Conservation (phyloP, 37 sponge, comb jelly and placozoan species). For the Axinella damicornis region DNA sequence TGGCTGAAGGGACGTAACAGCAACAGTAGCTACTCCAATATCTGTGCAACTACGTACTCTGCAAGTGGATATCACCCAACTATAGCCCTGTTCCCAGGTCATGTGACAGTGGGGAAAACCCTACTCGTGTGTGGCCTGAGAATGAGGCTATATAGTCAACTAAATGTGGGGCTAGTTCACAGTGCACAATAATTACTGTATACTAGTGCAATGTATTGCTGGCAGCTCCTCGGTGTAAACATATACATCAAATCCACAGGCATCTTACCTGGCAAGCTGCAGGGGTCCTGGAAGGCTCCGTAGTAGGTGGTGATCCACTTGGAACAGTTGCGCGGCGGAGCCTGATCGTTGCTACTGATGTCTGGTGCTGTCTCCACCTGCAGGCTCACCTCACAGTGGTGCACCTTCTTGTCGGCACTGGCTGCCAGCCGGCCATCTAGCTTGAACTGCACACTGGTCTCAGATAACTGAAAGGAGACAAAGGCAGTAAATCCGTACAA, state of each 20-base stretch:
- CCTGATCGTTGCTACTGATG: background rate
- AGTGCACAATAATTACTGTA: too few species aligned
- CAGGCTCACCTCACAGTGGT: conserved; percentile 2
- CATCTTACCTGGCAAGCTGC: conserved; percentile 20
- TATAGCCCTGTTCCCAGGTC: too few species aligned
- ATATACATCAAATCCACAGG: background rate
- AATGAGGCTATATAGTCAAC: too few species aligned
- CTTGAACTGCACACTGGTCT: background rate
- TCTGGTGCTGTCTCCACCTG: background rate
- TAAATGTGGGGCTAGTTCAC: too few species aligned
- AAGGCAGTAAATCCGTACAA: background rate
- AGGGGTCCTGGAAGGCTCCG: conserved; percentile 64
- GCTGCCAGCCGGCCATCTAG: background rate
- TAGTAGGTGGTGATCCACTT: conserved; percentile 27
- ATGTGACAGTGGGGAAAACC: too few species aligned
- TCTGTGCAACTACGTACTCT: too few species aligned
- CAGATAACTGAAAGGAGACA: background rate
- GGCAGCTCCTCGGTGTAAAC: too few species aligned
- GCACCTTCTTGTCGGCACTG: background rate
- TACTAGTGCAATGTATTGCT: too few species aligned
- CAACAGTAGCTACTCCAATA: too few species aligned
- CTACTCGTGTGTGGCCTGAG: too few species aligned
- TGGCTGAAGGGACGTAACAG: background rate
- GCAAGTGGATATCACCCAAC: too few species aligned
- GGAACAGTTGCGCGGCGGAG: conserved; percentile 20